Evolutionary conservation across 2,797 vertebrate genomes (phyloP).

Genomic region (Cyprinella venusta): DNA sequence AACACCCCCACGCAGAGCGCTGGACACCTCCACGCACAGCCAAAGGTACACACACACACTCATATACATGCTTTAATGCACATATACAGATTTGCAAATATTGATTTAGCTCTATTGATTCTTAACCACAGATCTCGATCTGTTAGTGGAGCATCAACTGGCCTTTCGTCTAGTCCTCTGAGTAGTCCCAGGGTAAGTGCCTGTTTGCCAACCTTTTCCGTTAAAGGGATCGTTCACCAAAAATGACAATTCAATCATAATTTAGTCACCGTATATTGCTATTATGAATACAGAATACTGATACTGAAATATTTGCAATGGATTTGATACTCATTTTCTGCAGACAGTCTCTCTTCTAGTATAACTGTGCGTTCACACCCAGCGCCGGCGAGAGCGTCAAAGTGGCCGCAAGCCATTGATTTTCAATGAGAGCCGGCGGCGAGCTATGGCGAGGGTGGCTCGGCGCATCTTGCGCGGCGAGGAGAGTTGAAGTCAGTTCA

Average conservation of each 20-base stretch:
- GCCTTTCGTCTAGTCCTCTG: constrained; percentile 91
- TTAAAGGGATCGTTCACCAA: neutral
- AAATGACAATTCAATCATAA: neutral
- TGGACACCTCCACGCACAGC: constrained; percentile 82
- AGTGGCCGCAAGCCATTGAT: no score
- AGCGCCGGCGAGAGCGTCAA: no score
- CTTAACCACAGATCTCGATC: constrained; percentile 84
- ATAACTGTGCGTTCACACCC: no score
- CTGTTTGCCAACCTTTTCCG: constrained; percentile 45
- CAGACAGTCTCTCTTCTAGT: neutral
- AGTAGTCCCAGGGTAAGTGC: constrained; percentile 92
- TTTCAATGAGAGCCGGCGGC: no score
- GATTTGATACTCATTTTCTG: neutral
- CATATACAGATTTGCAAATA: constrained; percentile 10
- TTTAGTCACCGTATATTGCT: neutral
- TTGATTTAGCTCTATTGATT: neutral
- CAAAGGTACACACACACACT: constrained; percentile 70
- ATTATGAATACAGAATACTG: neutral
- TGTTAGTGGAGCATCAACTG: constrained; percentile 91
- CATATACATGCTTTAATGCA: neutral
- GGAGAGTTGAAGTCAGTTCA: no score
- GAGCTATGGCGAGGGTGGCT: no score
- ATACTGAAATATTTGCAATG: neutral
- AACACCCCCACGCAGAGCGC: constrained; percentile 86
- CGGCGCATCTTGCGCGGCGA: no score